phyloP scores from a whole-genome alignment of 2,113 vertebrate species.

The Cochlearius cochlearius region DNA sequence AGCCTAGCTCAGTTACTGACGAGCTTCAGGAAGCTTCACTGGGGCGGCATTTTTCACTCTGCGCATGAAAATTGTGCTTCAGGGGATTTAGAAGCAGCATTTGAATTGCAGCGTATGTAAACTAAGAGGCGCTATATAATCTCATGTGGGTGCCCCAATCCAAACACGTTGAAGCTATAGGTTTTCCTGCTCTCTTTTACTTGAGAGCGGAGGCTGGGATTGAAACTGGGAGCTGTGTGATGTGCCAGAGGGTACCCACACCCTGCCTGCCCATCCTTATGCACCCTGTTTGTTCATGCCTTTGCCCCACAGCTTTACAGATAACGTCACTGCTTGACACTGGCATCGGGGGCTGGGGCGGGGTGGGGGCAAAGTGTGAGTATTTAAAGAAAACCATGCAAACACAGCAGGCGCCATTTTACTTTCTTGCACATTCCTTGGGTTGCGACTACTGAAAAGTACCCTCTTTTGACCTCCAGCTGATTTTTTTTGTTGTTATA shows the following conservation, averaged over 20 bases:
- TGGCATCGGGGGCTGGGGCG: neutral
- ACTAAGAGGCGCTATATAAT: neutral
- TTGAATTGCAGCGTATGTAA: neutral
- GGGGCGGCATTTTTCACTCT: neutral
- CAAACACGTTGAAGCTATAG: too few relatives aligned
- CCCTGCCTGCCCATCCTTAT: neutral
- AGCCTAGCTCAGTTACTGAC: neutral
- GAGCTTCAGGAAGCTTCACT: neutral
- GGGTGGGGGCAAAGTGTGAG: fast-evolving
- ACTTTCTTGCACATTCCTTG: neutral
- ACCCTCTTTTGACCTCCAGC: neutral
- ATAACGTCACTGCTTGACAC: neutral
- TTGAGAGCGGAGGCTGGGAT: neutral
- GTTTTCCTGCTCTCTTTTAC: neutral
- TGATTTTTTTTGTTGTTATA: neutral
- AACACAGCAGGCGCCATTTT: neutral
- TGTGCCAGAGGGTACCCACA: too few relatives aligned
- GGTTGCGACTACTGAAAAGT: neutral
- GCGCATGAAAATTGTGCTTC: neutral
- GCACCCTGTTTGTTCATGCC: too few relatives aligned
- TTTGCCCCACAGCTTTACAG: neutral
- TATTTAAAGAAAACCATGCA: neutral
- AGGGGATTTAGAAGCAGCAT: neutral
- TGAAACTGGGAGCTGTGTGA: neutral
- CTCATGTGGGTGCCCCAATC: too few relatives aligned